Base-by-base conservation (phyloP, 2,888 invertebrate species). In the Drosophila nigritarsus region DNA sequence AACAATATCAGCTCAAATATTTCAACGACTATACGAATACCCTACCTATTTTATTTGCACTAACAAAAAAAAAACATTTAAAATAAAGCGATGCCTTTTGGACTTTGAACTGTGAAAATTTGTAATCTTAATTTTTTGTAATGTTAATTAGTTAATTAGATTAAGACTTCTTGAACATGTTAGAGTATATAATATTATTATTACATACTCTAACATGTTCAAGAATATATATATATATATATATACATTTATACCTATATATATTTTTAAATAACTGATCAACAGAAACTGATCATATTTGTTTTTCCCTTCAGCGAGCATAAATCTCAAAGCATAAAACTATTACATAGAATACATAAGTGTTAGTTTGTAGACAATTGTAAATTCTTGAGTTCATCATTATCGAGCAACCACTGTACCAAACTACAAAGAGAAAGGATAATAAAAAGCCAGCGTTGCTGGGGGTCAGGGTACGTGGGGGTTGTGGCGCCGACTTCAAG, bases 401-500 rank as follows among this genome's bases (percentile, higher is more conserved):
- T 8, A 45, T 45, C 3, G 15, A 24, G 15, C 15, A 42, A 2
- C 6, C 42, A 42, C 42, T 20, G 11, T 20, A 42, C 6, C 2
- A 15, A 34, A 24, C 9, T n/a, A 27, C 27, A n/a, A 11, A 24
- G 18, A 13, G 4, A 29, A 38, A 24, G 34, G 34, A 53, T 18
- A 55, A 40, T 40, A 40, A 20, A 8, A 40, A 20, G 13, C n/a
- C 15, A 18, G n/a, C 13, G n/a, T 15, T 38, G 13, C 13, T 36
- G 27, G 54, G 27, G 8, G 8, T 38, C 3, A 5, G 15, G 15
- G 3, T 18, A 18, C 11, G 38, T 30, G 49, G 11, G 30, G 15
- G 45, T 30, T 29, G 13, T 45, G 59, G 27, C 45, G 59, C 48
- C 40, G 62, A 45, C 63, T 63, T 75, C 82, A 86, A 88, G 86